phyloP scores from a whole-genome alignment of 2,797 vertebrate species.

The Typhlichthys subterraneus region DNA sequence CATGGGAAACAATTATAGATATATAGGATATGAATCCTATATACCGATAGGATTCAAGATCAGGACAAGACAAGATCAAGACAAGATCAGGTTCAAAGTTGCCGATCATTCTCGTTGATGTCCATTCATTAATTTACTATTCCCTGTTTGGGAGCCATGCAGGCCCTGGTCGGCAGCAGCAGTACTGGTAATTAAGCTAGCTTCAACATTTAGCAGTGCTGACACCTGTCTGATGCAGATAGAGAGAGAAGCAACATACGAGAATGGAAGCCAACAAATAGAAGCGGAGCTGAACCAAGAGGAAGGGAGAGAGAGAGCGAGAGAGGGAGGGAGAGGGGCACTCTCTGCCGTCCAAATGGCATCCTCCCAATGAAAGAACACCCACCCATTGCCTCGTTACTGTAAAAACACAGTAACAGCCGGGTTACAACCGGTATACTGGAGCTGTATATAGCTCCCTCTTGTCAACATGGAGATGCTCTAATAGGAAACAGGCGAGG shows the following conservation, averaged over 20 bases:
- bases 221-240: no score
- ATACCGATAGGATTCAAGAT: no score
- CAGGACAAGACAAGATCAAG: no score
- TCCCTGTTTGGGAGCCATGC: no score
- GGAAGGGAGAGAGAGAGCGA: slow-evolving; percentile 1
- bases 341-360: background rate
- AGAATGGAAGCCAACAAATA: slow-evolving; percentile 6
- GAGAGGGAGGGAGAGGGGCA: background rate
- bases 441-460: slow-evolving; percentile 34
- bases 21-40: no score
- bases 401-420: slow-evolving; percentile 36
- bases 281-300: background rate
- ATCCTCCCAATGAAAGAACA: background rate
- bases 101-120: no score
- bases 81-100: no score
- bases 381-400: slow-evolving; percentile 10
- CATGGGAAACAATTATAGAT: no score
- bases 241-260: background rate
- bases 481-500: slow-evolving; percentile 69
- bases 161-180: no score
- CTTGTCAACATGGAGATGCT: slow-evolving; percentile 50
- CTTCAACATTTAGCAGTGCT: no score
- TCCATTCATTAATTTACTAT: no score
- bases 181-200: no score
- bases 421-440: slow-evolving; percentile 37